Base-by-base conservation (phyloP, 2,113 vertebrate species). In the Solea solea region DNA sequence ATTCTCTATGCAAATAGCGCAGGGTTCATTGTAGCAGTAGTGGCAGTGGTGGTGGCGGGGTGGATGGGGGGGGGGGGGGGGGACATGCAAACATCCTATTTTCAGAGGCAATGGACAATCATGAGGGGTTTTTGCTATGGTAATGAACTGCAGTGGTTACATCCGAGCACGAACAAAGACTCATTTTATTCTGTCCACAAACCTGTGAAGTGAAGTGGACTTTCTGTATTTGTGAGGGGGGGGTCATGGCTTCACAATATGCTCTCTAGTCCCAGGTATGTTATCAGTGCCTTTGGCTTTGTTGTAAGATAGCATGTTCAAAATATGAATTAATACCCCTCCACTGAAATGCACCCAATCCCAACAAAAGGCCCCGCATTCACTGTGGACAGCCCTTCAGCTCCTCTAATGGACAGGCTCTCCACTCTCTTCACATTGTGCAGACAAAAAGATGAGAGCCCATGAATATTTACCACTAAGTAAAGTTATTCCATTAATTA, bases 401-500 rank as follows among this genome's bases (percentile, higher is more conserved):
- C 83, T 60, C 72, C 85, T 92, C 92, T 94, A 94, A 94, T 94
- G 93, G 93, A 93, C 84, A 49, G 73, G 84, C 92, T 90, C 79
- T 89, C 89, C 67, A 80, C 88, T 91, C 92, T 90, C 90, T 89
- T 89, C 90, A 92, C 84, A 77, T 81, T 0, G 53, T 4, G 69
- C 77, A 58, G 68, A 88, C 79, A 90, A 86, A 91, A 88, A 83
- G 69, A 90, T 71, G 86, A 91, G 89, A 74, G 74, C 66, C 80
- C 91, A 93, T 94, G 92, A 94, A 94, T 93, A 94, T 94, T 93
- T 93, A 93, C 87, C 82, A 89, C 84, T 76, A 86, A 89, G 89
- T 90, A 89, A 91, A 91, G 92, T 92, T 92, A 92, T 92, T 93
- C 91, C 92, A 93, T 93, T 93, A 94, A 94, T 94, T 92, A 92